phyloP scores from a whole-genome alignment of 2,888 invertebrate species.

The Eustalomyia histrio region DNA sequence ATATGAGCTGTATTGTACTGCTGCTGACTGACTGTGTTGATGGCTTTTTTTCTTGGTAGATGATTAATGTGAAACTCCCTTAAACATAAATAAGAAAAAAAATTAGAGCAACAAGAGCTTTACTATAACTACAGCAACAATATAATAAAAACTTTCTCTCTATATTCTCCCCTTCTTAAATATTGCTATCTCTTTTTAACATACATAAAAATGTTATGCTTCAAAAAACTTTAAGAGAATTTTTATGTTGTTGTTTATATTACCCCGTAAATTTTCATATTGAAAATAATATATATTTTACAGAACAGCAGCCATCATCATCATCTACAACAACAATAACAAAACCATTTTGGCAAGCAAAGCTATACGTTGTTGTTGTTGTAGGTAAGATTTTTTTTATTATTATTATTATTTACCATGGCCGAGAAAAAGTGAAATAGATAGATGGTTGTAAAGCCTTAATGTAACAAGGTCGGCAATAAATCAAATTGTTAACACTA shows the following conservation, averaged over 20 bases:
- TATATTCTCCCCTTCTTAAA: constrained; percentile 35
- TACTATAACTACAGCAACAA: constrained; percentile 24
- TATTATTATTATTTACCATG: constrained; percentile 65
- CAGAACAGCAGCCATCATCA: constrained; percentile 45
- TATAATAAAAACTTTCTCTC: constrained; percentile 59
- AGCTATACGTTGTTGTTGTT: too few species aligned
- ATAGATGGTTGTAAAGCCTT: constrained; percentile 78
- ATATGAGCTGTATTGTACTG: constrained; percentile 38
- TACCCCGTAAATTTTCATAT: constrained; percentile 46
- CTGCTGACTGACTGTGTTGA: neutral
- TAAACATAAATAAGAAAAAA: constrained; percentile 39
- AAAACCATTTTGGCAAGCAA: too few species aligned
- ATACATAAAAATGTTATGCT: neutral
- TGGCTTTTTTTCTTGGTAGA: constrained; percentile 12
- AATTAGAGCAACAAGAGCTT: constrained; percentile 40
- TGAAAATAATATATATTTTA: neutral
- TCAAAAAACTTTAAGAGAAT: constrained; percentile 41
- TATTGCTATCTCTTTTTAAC: constrained; percentile 50
- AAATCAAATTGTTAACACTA: constrained; percentile 75
- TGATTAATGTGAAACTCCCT: constrained; percentile 63
- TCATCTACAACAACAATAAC: constrained; percentile 20
- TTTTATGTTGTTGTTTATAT: constrained; percentile 29
- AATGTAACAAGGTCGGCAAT: constrained; percentile 80
- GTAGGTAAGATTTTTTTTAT: neutral
- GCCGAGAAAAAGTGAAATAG: constrained; percentile 80